Evolutionary conservation across 1,140 invertebrate species (phyloP).

Genomic region (Gryllus bimaculatus): DNA sequence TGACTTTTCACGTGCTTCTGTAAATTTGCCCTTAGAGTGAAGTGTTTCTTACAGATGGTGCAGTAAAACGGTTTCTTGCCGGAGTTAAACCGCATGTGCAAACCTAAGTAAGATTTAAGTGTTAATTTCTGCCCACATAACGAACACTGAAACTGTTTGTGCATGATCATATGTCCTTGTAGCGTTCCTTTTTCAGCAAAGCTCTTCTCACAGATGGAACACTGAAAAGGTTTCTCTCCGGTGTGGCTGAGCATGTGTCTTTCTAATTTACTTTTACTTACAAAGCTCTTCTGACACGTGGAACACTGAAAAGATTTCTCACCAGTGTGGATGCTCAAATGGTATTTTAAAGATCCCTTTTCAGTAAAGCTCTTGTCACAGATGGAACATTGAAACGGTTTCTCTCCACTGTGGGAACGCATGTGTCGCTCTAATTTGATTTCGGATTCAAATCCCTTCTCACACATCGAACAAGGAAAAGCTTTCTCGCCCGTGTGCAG

Average conservation of each 20-base stretch:
- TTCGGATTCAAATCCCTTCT: not conserved
- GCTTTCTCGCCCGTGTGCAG: slow-evolving; percentile 45
- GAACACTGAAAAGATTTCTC: not conserved
- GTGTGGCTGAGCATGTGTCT: slow-evolving; percentile 5
- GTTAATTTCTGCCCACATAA: too few species aligned
- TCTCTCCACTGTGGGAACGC: not conserved
- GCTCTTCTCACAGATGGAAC: not conserved
- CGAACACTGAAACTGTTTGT: not conserved
- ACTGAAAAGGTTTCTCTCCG: not conserved
- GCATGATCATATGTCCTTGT: not conserved
- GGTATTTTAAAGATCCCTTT: slow-evolving; percentile 47
- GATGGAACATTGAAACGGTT: not conserved
- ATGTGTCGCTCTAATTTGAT: not conserved
- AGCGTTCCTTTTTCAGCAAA: not conserved
- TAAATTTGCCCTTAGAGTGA: too few species aligned
- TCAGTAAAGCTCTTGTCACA: not conserved
- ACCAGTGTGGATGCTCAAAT: slow-evolving; percentile 45
- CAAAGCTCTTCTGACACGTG: not conserved
- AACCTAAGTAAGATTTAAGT: too few species aligned
- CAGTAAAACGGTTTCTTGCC: too few species aligned
- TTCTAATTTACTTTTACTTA: not conserved
- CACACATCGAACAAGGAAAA: not conserved
- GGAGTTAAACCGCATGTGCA: too few species aligned
- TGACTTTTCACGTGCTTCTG: too few species aligned
- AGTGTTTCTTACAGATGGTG: too few species aligned